Percentiles rank a stretch among this genome's conserved stretches.
Conservation (phyloP, 2,113 vertebrate genomes). For the Diadophis punctatus region DNA sequence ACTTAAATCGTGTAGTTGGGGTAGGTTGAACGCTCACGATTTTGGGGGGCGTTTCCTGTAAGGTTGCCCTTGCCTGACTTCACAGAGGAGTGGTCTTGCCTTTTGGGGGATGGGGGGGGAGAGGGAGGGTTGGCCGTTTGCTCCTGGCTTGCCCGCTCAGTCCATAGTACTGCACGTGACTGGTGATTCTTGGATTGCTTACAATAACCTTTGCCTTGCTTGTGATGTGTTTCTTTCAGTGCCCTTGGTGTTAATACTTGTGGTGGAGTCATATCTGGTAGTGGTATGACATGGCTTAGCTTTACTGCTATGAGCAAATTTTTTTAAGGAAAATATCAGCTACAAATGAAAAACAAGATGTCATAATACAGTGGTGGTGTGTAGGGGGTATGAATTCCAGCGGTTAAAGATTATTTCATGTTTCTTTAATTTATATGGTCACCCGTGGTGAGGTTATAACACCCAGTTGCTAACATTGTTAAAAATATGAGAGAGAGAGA, state of each 20-base stretch:
- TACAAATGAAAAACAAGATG: neutral
- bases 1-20: neutral
- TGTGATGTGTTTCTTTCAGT: neutral
- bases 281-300: neutral
- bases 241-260: neutral
- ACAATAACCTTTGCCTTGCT: neutral
- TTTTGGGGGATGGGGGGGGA: neutral
- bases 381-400: neutral
- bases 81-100: neutral
- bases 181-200: neutral
- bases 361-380: neutral
- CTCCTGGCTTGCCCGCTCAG: neutral
- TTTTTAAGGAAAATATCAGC: neutral
- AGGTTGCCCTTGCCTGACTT: neutral
- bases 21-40: neutral
- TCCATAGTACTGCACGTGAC: neutral
- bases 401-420: neutral
- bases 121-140: neutral
- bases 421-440: neutral
- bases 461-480: neutral
- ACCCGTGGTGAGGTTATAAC: neutral
- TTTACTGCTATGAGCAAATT: neutral
- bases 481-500: neutral
- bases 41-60: neutral
- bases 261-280: neutral